Conservation (phyloP, 1,140 invertebrate species). For the Lasioglossum baleicum region DNA sequence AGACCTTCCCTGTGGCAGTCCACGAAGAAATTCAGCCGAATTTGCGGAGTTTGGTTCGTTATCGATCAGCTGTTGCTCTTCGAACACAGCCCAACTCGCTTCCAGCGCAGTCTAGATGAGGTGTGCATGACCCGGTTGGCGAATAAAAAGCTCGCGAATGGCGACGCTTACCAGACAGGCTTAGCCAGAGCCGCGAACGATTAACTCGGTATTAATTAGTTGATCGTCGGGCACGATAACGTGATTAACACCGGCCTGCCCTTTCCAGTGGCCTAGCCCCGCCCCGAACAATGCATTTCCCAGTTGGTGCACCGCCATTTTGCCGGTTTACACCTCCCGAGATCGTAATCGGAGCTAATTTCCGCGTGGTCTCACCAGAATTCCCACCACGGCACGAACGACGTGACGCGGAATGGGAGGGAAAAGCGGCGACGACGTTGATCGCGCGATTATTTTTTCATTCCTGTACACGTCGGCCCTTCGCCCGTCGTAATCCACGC, state of each 20-base stretch:
- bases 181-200: conserved; percentile 25
- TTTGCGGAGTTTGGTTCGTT: too few relatives aligned
- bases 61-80: too few relatives aligned
- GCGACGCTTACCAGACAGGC: background rate
- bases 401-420: conserved; percentile 6
- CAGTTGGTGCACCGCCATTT: conserved; percentile 52
- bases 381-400: background rate
- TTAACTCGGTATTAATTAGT: conserved; percentile 62
- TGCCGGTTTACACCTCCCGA: conserved; percentile 57
- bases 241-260: conserved; percentile 52
- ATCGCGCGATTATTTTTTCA: conserved; percentile 28
- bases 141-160: background rate
- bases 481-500: background rate
- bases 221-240: conserved; percentile 53
- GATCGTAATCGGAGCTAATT: conserved; percentile 59
- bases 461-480: background rate
- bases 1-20: too few relatives aligned
- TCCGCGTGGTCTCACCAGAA: conserved; percentile 44
- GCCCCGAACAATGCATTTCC: conserved; percentile 46
- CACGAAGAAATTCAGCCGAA: too few relatives aligned
- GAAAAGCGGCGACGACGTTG: conserved; percentile 4
- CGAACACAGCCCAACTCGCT: background rate
- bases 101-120: background rate
- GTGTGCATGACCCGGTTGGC: background rate
- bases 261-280: conserved; percentile 40